Percentiles rank a stretch among this genome's conserved stretches.
These are phyloP conservation scores for Biston betularia DNA, from an alignment of 2,888 invertebrate genomes.

Conservation along the genomic window DNA sequence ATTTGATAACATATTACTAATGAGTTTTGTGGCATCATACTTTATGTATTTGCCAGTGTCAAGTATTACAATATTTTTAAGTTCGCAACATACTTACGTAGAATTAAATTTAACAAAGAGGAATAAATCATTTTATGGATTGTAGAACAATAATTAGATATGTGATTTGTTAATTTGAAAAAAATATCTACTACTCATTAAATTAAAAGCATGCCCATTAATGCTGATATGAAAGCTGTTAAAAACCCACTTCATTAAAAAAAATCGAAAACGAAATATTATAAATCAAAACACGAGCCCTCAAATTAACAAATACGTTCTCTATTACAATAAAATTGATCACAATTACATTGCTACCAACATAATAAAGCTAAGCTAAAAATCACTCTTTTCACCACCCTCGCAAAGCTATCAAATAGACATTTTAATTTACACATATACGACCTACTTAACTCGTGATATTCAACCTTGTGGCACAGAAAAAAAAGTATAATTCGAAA, in stretches of 20 bases:
- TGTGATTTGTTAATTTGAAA: no score
- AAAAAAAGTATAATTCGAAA: constrained; percentile 39
- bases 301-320: constrained; percentile 66
- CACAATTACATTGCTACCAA: constrained; percentile 72
- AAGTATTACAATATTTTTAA: no score
- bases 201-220: not conserved
- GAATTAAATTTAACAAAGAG: no score
- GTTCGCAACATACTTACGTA: no score
- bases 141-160: no score
- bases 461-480: constrained; percentile 38
- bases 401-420: constrained; percentile 56
- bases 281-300: constrained; percentile 53
- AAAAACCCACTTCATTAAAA: constrained; percentile 21
- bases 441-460: constrained; percentile 32
- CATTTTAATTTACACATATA: constrained; percentile 73
- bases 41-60: no score
- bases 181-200: not conserved
- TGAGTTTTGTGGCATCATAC: no score
- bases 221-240: not conserved
- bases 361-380: constrained; percentile 60
- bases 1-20: no score
- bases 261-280: constrained; percentile 25
- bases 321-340: constrained; percentile 65
- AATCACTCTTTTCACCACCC: constrained; percentile 47
- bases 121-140: no score